Evolutionary conservation across 2,797 vertebrate species (phyloP), one percentile per base, ranked within the genome.

Genomic region (Eupleurogrammus muticus): DNA sequence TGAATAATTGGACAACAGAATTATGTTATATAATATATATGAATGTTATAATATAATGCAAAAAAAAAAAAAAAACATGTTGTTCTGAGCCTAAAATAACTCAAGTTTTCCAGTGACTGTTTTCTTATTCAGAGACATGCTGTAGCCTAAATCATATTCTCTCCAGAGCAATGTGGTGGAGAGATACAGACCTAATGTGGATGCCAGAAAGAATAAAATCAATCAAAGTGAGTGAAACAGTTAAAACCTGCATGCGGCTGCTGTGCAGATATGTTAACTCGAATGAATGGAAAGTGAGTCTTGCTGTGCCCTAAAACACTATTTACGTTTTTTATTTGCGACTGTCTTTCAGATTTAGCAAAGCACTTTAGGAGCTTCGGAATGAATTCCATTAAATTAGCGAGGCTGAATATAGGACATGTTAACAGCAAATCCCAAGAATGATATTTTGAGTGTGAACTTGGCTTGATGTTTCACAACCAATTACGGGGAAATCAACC

Each of bases 401-500:
- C 69, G 81, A 79, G 66, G 35, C 19, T 51, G 62, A 77, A 75
- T 68, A 49, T 28, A 70, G 53, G 35, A 56, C 59, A 63, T 50
- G 63, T 75, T 58, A 53, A 74, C 77, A n/a, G 48, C 21, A 34
- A 66, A 84, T 77, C 56, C 58, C 32, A 64, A 47, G 61, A 82
- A 78, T 9, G 7, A 73, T 77, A 79, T 80, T 80, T 73, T 54
- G 40, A 76, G 44, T 51, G 64, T 65, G 80, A 82, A 85, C 72
- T 66, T 65, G 49, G 52, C 54, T 79, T 70, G 50, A 85, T 66
- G 70, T 82, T 84, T 88, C 78, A 75, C 28, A 47, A 66, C 51
- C 85, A 90, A 83, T 89, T 87, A 88, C 58, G 47, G 47, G 55
- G 48, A 57, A 87, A 89, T 52, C 65, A 75, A 69, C 69, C 68